phyloP scores from a whole-genome alignment of 2,113 vertebrate genomes.

The Cyanoliseus patagonus region DNA sequence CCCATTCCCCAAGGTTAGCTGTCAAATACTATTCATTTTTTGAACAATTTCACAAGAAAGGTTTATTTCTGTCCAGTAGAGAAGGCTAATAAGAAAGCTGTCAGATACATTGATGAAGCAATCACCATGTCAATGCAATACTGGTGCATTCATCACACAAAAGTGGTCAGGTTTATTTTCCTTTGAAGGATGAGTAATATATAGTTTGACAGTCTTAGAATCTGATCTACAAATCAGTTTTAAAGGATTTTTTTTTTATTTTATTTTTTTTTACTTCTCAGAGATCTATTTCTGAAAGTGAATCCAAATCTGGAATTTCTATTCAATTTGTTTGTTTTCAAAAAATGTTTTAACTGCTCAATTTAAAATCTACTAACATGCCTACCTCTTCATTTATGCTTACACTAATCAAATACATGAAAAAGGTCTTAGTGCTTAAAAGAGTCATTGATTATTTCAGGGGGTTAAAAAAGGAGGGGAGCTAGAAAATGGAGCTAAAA shows the following conservation, averaged over 20 bases:
- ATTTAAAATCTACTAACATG: not conserved
- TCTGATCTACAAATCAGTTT: not conserved
- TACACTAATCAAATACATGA: not conserved
- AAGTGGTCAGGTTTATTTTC: not conserved
- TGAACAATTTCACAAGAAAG: not conserved
- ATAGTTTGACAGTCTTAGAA: not conserved
- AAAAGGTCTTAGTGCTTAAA: not conserved
- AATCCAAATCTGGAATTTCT: not conserved
- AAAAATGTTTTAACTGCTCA: not conserved
- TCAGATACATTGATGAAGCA: not conserved
- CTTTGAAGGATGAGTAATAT: not conserved
- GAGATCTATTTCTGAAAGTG: not conserved
- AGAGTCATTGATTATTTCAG: not conserved
- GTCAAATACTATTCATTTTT: not conserved
- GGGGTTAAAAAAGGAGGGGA: not conserved
- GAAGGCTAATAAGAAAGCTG: not conserved
- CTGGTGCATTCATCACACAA: not conserved
- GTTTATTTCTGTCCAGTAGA: not conserved
- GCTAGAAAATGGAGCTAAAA: not conserved
- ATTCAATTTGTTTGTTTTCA: not conserved
- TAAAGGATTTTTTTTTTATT: not conserved
- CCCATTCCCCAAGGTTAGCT: not conserved
- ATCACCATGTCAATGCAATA: not conserved
- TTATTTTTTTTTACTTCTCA: not conserved
- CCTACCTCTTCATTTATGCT: not conserved